Conservation (phyloP, 2,797 vertebrate species). For the Capromys pilorides region DNA sequence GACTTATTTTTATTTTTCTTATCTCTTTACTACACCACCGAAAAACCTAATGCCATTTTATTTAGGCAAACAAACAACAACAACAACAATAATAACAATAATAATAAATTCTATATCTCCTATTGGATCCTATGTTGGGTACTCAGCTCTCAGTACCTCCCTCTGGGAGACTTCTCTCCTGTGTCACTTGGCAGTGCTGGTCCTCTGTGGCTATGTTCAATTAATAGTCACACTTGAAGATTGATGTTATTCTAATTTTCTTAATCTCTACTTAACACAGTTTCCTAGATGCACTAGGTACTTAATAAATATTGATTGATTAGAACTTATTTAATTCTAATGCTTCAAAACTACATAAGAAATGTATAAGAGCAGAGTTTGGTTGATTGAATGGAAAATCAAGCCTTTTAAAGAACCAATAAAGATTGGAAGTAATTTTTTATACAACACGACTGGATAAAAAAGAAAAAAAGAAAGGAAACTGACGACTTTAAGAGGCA, state of each 20-base stretch:
- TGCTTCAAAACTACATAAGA: neutral
- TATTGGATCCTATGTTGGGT: neutral
- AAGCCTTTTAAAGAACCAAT: neutral
- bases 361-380: neutral
- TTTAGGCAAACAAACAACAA: neutral
- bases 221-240: neutral
- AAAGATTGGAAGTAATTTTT: constrained; percentile 33
- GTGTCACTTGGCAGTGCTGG: neutral
- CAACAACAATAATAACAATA: neutral
- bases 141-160: neutral
- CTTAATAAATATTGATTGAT: constrained; percentile 23
- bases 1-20: too few species aligned
- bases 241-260: neutral
- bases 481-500: neutral
- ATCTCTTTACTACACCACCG: too few species aligned
- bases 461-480: neutral
- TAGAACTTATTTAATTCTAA: constrained; percentile 54
- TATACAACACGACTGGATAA: neutral
- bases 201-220: neutral
- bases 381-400: neutral
- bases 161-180: neutral
- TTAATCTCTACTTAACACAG: neutral
- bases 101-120: neutral
- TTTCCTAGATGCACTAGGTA: neutral
- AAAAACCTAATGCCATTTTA: too few species aligned